Evolutionary conservation across 2,113 vertebrate species (phyloP), one percentile per base, ranked within the genome.

Genomic region (Callipepla californica): DNA sequence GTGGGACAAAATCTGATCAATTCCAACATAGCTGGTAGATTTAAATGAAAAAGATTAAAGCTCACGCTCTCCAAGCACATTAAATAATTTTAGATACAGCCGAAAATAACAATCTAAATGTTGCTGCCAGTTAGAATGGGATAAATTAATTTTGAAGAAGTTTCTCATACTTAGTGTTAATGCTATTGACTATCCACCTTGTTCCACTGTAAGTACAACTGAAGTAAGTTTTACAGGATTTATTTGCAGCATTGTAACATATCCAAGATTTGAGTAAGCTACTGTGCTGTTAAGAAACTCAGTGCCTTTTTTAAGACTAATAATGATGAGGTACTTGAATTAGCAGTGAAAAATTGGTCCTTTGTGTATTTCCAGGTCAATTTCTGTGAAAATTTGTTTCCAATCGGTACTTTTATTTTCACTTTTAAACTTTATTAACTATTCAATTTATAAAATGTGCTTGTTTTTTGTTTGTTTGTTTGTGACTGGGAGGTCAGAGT

Each of bases 361-460:
- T 92, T 90, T 40, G 12, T 80, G 25, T 86, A 21, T 83, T 93
- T 76, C 67, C 65, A 89, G 63, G 47, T 12, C 82, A 83, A 73
- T 7, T 65, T 87, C 50, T 57, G 10, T 36, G 80, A 59, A 77
- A 86, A 70, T 51, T 78, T 91, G 36, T 40, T 93, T 87, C 77
- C 48, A 65, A 47, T 80, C 45, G 69, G 55, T 53, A 87, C 48
- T 91, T 94, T 53, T 6, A 65, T 77, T 94, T 85, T 87, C 65
- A 76, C 18, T 59, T 93, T 66, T 85, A 25, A 73, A 72, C 18
- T 17, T 47, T 78, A 36, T 6, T 12, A 76, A 26, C 42, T 69
- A 32, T 68, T 28, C 17, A 4, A 3, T 63, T 14, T 50, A 73
- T 79, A 80, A 92, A 73, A 74, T 13, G 51, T 90, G 42, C 86